Evolutionary conservation across 2,888 invertebrate genomes (phyloP).

Genomic region (Folsomia manolachei): DNA sequence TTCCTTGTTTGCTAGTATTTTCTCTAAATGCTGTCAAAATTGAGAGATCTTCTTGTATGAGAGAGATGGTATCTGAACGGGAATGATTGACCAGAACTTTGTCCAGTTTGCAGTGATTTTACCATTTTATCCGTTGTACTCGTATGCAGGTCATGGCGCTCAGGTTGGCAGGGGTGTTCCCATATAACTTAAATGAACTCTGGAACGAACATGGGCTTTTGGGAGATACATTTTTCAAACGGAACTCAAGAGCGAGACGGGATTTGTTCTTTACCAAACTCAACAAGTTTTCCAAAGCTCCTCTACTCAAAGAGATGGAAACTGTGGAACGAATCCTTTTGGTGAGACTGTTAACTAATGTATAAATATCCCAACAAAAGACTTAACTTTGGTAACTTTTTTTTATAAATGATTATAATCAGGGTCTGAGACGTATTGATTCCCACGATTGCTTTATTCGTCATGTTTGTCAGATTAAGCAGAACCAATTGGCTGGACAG

Average conservation of each 20-base stretch:
- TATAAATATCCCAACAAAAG: neutral
- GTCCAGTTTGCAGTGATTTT: too few relatives aligned
- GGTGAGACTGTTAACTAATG: slow-evolving; percentile 26
- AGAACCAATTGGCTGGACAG: slow-evolving; percentile 38
- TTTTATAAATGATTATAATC: neutral
- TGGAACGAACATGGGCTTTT: slow-evolving; percentile 28
- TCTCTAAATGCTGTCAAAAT: too few relatives aligned
- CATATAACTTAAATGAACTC: slow-evolving; percentile 43
- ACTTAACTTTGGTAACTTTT: too few relatives aligned
- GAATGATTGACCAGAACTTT: too few relatives aligned
- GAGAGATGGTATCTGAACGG: too few relatives aligned
- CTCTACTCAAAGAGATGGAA: slow-evolving; percentile 42
- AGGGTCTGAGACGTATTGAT: slow-evolving; percentile 45
- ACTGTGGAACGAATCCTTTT: slow-evolving; percentile 42
- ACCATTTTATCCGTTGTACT: neutral
- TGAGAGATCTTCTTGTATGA: too few relatives aligned
- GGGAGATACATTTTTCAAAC: slow-evolving; percentile 25
- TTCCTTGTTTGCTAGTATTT: too few relatives aligned
- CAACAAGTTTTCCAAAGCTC: slow-evolving; percentile 45
- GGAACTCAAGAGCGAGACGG: slow-evolving; percentile 33
- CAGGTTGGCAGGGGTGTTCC: slow-evolving; percentile 41
- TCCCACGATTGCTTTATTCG: slow-evolving; percentile 47
- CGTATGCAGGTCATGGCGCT: slow-evolving; percentile 40
- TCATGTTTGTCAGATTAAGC: slow-evolving; percentile 46
- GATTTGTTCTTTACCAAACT: slow-evolving; percentile 41